phyloP scores from a whole-genome alignment of 1,140 invertebrate genomes.

The Holcopasites calliopsidis region DNA sequence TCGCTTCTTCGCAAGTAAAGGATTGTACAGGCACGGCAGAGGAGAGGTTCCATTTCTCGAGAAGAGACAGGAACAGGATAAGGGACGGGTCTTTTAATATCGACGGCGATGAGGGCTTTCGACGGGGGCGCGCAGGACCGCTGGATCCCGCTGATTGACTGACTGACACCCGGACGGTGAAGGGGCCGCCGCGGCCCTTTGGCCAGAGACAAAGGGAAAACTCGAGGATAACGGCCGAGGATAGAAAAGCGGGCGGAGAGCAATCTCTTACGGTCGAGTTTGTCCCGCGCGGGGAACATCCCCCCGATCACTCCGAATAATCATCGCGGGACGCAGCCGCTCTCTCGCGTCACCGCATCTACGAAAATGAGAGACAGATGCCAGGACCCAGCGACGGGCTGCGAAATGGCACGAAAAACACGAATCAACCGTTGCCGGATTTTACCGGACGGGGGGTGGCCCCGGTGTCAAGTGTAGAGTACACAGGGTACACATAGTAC shows the following conservation, averaged over 20 bases:
- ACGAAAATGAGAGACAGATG: constrained; percentile 48
- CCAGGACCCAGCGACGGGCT: not conserved
- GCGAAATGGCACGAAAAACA: not conserved
- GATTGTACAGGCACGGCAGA: not conserved
- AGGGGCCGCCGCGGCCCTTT: constrained; percentile 19
- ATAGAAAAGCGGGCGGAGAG: constrained; percentile 49
- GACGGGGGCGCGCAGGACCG: constrained; percentile 14
- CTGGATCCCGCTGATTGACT: constrained; percentile 52
- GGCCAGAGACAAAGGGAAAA: constrained; percentile 57
- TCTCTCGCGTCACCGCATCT: constrained; percentile 62
- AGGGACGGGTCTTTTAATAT: constrained; percentile 34
- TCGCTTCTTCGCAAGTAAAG: not conserved
- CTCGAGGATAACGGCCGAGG: constrained; percentile 47
- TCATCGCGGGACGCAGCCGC: constrained; percentile 58
- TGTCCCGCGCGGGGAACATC: constrained; percentile 44
- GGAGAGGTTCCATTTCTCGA: not conserved
- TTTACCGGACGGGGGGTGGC: not conserved
- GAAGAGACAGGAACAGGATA: not conserved
- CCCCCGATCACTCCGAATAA: constrained; percentile 73
- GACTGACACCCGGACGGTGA: constrained; percentile 27
- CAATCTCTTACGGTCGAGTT: constrained; percentile 73
- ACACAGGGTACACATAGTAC: no score
- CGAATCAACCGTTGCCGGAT: not conserved
- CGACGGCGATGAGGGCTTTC: not conserved
- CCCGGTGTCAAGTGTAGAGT: no score